Percentiles rank a stretch among this genome's conserved stretches.
phyloP scores from a whole-genome alignment of 2,888 invertebrate species.

The Augiades crinisus region DNA sequence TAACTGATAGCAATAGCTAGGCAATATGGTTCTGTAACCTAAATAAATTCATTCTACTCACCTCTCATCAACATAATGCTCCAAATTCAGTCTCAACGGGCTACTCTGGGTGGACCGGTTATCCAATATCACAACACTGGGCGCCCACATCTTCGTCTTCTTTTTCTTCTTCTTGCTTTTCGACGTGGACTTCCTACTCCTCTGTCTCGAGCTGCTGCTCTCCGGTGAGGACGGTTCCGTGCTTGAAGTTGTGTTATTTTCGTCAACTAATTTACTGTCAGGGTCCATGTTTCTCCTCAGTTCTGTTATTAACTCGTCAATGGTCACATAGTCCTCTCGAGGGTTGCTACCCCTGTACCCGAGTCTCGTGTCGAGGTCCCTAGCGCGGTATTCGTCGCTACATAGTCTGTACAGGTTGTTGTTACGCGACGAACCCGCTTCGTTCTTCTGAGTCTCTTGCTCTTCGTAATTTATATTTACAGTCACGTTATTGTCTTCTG shows the following conservation, averaged over 20 bases:
- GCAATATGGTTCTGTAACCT: too few relatives aligned
- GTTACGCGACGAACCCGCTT: conserved; percentile 56
- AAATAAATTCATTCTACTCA: too few relatives aligned
- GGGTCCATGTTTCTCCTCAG: conserved; percentile 53
- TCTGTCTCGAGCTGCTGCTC: conserved; percentile 44
- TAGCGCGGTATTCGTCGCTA: conserved; percentile 44
- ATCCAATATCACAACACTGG: conserved; percentile 66
- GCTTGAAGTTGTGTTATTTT: conserved; percentile 37
- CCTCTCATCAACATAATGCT: conserved; percentile 74
- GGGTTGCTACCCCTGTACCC: conserved; percentile 52
- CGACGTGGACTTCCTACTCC: conserved; percentile 50
- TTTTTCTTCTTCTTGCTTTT: conserved; percentile 65
- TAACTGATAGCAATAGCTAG: too few relatives aligned
- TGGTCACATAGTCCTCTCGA: conserved; percentile 56
- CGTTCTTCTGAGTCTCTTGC: conserved; percentile 58
- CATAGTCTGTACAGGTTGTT: conserved; percentile 52
- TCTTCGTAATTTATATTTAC: conserved; percentile 68
- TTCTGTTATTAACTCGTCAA: conserved; percentile 63
- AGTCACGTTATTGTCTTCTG: conserved; percentile 49
- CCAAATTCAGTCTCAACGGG: conserved; percentile 68
- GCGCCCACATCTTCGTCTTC: conserved; percentile 67
- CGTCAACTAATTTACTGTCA: too few relatives aligned
- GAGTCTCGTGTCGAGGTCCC: conserved; percentile 39
- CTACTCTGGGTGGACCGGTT: conserved; percentile 51
- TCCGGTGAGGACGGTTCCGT: conserved; percentile 42